phyloP scores from a whole-genome alignment of 2,888 invertebrate genomes.

The Quadroppia sp. region DNA sequence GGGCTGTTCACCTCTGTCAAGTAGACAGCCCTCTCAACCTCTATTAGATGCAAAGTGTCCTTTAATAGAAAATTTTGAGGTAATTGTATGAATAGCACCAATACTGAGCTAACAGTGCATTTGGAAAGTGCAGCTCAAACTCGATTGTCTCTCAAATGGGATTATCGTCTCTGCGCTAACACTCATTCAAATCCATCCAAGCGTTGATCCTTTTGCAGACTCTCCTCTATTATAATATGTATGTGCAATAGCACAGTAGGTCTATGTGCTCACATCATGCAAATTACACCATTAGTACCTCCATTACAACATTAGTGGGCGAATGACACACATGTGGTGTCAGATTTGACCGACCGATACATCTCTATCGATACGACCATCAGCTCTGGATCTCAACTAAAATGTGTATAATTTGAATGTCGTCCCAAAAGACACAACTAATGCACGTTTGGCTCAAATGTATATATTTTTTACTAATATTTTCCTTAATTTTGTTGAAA shows the following conservation, averaged over 20 bases:
- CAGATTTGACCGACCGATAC: conserved; percentile 26
- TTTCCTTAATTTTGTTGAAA: background rate
- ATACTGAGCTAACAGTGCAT: background rate
- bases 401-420: conserved; percentile 10
- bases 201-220: conserved; percentile 29
- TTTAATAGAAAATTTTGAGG: background rate
- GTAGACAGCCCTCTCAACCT: no score
- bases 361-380: conserved; percentile 15
- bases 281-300: conserved; percentile 31
- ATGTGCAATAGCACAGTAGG: background rate
- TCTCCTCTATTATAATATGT: conserved; percentile 29
- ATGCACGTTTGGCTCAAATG: background rate
- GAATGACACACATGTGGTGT: conserved; percentile 33
- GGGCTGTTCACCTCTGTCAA: no score
- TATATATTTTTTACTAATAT: background rate
- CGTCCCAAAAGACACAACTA: background rate
- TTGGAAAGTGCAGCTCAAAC: background rate
- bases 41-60: conserved; percentile 20
- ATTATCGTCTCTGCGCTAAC: conserved; percentile 14
- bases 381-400: background rate
- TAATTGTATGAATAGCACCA: background rate
- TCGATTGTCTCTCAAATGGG: conserved; percentile 25
- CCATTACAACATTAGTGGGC: conserved; percentile 34
- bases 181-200: conserved; percentile 9
- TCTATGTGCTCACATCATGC: background rate